Conservation (phyloP, 2,113 vertebrate genomes). For the Lycaon pictus region DNA sequence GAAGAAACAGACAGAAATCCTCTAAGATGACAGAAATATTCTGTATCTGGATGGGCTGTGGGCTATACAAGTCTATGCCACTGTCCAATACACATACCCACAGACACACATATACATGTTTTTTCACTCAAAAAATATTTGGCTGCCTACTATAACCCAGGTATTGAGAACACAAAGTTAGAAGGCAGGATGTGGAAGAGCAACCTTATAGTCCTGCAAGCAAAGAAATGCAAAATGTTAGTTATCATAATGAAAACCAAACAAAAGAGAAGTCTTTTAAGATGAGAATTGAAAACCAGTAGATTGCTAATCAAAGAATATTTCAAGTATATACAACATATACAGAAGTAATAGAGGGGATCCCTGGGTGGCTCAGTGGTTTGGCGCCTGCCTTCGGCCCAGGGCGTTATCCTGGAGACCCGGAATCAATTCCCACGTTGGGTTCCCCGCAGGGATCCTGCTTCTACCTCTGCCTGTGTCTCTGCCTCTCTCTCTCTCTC, state of each 20-base stretch:
- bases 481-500: too few species aligned
- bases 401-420: too few species aligned
- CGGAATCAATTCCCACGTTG: too few species aligned
- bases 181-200: background rate
- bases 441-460: too few species aligned
- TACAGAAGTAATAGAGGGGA: background rate
- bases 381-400: too few species aligned
- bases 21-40: background rate
- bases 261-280: slow-evolving; percentile 4
- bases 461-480: too few species aligned
- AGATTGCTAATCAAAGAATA: slow-evolving; percentile 21
- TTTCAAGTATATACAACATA: background rate
- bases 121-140: slow-evolving; percentile 49
- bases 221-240: slow-evolving; percentile 32
- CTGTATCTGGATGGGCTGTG: background rate
- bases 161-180: slow-evolving; percentile 25
- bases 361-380: too few species aligned
- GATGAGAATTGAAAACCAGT: background rate
- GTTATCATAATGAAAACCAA: slow-evolving; percentile 41
- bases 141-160: background rate
- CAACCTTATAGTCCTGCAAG: background rate
- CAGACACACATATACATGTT: background rate
- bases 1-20: slow-evolving; percentile 53
- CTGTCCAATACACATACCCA: background rate
- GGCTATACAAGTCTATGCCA: background rate